Evolutionary conservation across 2,888 invertebrate genomes (phyloP).

Genomic region (Melolontha melolontha): DNA sequence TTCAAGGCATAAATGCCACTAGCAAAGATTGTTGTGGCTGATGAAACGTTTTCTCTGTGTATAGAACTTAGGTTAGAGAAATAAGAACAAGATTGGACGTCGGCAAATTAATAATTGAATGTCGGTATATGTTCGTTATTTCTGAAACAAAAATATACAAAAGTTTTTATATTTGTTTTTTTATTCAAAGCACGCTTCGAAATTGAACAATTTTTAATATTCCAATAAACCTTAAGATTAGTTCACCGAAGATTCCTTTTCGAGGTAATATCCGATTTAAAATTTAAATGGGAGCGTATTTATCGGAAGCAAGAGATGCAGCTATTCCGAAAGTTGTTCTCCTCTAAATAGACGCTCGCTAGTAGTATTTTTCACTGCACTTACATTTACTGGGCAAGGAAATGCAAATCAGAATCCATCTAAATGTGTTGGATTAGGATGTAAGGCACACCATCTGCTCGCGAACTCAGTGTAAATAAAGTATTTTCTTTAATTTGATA

Average conservation of each 20-base stretch:
- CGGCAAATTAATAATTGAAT: slow-evolving; percentile 44
- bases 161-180: no score
- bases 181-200: slow-evolving; percentile 1
- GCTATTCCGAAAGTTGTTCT: slow-evolving; percentile 59
- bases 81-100: slow-evolving; percentile 30
- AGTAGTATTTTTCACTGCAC: slow-evolving; percentile 63
- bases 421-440: slow-evolving; percentile 56
- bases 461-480: slow-evolving; percentile 56
- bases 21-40: slow-evolving; percentile 63
- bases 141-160: not conserved
- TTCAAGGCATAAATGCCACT: slow-evolving; percentile 65
- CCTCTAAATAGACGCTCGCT: slow-evolving; percentile 56
- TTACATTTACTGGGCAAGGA: slow-evolving; percentile 55
- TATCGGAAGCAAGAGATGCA: slow-evolving; percentile 57
- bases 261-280: slow-evolving; percentile 62
- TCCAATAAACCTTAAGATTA: slow-evolving; percentile 59
- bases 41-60: slow-evolving; percentile 57
- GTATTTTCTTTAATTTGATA: slow-evolving; percentile 52
- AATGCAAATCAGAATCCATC: slow-evolving; percentile 59
- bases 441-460: slow-evolving; percentile 58
- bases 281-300: slow-evolving; percentile 63
- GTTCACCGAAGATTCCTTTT: slow-evolving; percentile 56
- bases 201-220: slow-evolving; percentile 50
- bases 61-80: not conserved
- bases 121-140: slow-evolving; percentile 18